These are phyloP conservation scores for Cryptotis parvus DNA, from an alignment of 2,113 vertebrate species.

Conservation along the genomic window DNA sequence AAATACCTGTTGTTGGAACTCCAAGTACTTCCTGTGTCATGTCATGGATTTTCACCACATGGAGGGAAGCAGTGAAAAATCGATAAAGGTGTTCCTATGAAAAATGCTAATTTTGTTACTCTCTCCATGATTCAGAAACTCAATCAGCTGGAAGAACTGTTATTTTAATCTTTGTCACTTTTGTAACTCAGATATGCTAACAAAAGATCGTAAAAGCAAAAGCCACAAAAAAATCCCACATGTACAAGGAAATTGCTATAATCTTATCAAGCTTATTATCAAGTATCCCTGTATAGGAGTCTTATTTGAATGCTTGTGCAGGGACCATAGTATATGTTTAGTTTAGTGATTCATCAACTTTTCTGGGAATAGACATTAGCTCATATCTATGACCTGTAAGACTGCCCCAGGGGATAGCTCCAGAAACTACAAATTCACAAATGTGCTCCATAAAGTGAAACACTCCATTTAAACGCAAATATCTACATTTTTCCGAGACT, in stretches of 20 bases:
- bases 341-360: slow-evolving; percentile 72
- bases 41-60: slow-evolving; percentile 6
- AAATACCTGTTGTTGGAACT: neutral
- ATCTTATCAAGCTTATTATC: neutral
- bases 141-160: slow-evolving; percentile 23
- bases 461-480: neutral
- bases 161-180: slow-evolving; percentile 10
- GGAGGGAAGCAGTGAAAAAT: slow-evolving; percentile 33
- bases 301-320: slow-evolving; percentile 70
- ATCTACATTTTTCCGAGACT: neutral
- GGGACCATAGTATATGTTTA: slow-evolving; percentile 54
- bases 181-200: slow-evolving; percentile 27
- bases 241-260: neutral
- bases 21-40: neutral
- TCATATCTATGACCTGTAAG: slow-evolving; percentile 72
- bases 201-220: slow-evolving; percentile 63
- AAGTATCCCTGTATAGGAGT: slow-evolving; percentile 65
- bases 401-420: slow-evolving; percentile 70
- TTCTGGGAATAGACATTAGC: slow-evolving; percentile 58
- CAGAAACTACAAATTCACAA: slow-evolving; percentile 60
- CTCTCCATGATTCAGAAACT: neutral
- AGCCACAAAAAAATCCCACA: slow-evolving; percentile 27
- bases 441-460: slow-evolving; percentile 72
- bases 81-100: neutral
- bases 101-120: slow-evolving; percentile 20